Evolutionary conservation across 2,797 vertebrate species (phyloP).

Genomic region (Halcyon smyrnensis): DNA sequence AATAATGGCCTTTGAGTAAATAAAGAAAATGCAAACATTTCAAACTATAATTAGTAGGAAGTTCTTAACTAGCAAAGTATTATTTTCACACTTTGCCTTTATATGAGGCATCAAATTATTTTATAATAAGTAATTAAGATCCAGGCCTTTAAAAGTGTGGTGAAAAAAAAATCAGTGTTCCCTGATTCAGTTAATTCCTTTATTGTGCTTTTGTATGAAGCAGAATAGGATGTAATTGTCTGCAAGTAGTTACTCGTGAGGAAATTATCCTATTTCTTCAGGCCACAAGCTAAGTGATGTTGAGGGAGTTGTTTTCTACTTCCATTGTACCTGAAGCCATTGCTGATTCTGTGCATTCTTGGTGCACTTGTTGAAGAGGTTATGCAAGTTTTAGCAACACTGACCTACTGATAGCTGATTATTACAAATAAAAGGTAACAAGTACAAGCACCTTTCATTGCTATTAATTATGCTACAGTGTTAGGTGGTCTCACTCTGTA

Average conservation of each 20-base stretch:
- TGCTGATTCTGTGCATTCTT: neutral
- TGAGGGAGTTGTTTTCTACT: neutral
- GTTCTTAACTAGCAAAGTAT: neutral
- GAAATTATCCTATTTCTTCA: neutral
- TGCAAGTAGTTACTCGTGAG: neutral
- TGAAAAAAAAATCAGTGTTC: neutral
- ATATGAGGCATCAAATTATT: neutral
- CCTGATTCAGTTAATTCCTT: neutral
- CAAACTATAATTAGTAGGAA: neutral
- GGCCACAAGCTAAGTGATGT: neutral
- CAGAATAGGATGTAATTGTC: neutral
- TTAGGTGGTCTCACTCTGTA: neutral
- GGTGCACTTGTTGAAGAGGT: neutral
- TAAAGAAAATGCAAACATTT: slow-evolving; percentile 4
- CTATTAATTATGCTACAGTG: neutral
- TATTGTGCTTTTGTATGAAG: neutral
- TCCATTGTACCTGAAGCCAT: neutral
- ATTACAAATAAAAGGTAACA: neutral
- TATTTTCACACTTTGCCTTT: slow-evolving; percentile 22
- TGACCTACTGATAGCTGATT: neutral
- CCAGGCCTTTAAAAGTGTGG: neutral
- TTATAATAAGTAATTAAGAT: neutral
- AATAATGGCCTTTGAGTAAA: neutral
- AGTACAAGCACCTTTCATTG: neutral
- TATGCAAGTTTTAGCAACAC: neutral